Percentiles rank a stretch among this genome's conserved stretches.
Conservation (phyloP, 2,797 vertebrate species). For the Tapirus indicus region DNA sequence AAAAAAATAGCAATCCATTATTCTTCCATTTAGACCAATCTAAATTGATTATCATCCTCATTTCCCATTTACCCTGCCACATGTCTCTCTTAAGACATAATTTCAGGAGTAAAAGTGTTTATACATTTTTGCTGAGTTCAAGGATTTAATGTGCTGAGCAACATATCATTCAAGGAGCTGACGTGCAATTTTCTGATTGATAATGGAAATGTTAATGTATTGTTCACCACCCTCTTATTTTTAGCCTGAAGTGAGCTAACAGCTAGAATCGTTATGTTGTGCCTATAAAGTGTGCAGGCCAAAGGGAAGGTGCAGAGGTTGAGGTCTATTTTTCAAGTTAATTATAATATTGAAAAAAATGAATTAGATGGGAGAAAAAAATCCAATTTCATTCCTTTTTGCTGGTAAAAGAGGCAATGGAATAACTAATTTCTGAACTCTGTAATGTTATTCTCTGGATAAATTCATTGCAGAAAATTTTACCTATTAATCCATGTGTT, state of each 20-base stretch:
- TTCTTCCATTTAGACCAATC: slow-evolving; percentile 85
- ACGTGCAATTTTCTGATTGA: slow-evolving; percentile 84
- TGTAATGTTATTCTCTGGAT: not conserved
- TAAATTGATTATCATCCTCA: slow-evolving; percentile 85
- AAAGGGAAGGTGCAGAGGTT: slow-evolving; percentile 53
- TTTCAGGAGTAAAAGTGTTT: slow-evolving; percentile 86
- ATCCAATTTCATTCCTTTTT: not conserved
- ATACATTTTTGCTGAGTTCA: slow-evolving; percentile 86
- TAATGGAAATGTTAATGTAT: slow-evolving; percentile 85
- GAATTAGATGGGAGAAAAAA: slow-evolving; percentile 32
- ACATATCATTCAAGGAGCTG: slow-evolving; percentile 84
- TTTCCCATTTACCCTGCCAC: slow-evolving; percentile 79
- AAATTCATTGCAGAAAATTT: not conserved
- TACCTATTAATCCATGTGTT: not conserved
- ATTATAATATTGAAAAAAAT: slow-evolving; percentile 51
- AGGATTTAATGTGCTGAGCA: slow-evolving; percentile 78
- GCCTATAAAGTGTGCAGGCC: not conserved
- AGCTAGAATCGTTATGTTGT: slow-evolving; percentile 63
- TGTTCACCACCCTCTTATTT: slow-evolving; percentile 69
- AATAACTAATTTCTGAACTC: not conserved
- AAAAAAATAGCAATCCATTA: slow-evolving; percentile 84
- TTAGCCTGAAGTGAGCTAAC: slow-evolving; percentile 73
- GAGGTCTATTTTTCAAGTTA: slow-evolving; percentile 27
- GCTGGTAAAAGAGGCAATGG: not conserved
- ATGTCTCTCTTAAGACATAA: slow-evolving; percentile 72